Evolutionary conservation across 2,113 vertebrate genomes (phyloP).

Genomic region (Lepisosteus osseus): DNA sequence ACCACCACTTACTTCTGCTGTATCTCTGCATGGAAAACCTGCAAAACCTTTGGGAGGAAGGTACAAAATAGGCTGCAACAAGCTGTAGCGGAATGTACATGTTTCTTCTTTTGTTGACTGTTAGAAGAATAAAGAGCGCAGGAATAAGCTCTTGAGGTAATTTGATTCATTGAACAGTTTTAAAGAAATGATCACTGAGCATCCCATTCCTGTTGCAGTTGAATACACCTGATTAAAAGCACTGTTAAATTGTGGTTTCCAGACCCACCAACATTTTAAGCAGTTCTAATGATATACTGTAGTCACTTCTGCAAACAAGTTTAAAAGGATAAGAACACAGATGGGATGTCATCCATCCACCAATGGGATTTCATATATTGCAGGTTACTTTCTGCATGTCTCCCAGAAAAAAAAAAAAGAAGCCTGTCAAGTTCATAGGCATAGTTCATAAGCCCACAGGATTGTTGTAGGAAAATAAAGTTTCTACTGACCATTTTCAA

Average conservation of each 20-base stretch:
- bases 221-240: conserved; percentile 14
- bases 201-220: background rate
- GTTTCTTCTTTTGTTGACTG: background rate
- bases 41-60: too few species aligned
- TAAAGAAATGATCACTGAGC: background rate
- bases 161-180: background rate
- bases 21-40: too few species aligned
- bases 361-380: conserved; percentile 53
- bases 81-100: too few species aligned
- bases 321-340: conserved; percentile 31
- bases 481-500: too few species aligned
- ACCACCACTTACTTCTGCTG: too few species aligned
- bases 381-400: conserved; percentile 36
- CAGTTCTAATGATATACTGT: conserved; percentile 13
- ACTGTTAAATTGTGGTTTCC: conserved; percentile 1
- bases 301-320: background rate
- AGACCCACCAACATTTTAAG: conserved; percentile 14
- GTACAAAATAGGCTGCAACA: too few species aligned
- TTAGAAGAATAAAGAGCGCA: background rate
- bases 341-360: conserved; percentile 21
- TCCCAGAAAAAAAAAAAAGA: background rate
- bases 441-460: conserved; percentile 29
- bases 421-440: conserved; percentile 31
- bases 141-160: background rate
- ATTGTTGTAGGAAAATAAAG: conserved; percentile 26